phyloP scores from a whole-genome alignment of 2,797 vertebrate species.

The Pseudochirops corinnae region DNA sequence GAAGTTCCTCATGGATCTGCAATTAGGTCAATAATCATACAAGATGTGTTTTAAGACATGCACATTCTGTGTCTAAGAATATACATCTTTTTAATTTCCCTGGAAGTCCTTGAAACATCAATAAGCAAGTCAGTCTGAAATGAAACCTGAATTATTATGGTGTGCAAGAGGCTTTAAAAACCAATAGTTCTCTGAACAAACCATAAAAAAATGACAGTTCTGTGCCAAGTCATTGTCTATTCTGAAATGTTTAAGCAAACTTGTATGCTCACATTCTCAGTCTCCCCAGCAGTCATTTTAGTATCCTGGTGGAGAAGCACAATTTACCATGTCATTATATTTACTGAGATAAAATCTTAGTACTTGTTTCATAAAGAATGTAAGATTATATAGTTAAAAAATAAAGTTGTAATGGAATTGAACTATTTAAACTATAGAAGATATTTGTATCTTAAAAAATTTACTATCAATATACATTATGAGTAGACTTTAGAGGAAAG shows the following conservation, averaged over 20 bases:
- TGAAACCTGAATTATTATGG: slow-evolving; percentile 65
- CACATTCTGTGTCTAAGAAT: slow-evolving; percentile 57
- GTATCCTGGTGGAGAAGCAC: not conserved
- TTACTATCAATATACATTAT: not conserved
- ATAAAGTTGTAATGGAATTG: not conserved
- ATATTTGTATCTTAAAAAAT: not conserved
- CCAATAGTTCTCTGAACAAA: not conserved
- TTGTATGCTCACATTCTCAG: not conserved
- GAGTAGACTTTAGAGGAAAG: not conserved
- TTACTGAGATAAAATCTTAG: slow-evolving; percentile 33
- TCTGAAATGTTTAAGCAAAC: not conserved
- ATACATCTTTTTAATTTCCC: slow-evolving; percentile 45
- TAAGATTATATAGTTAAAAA: not conserved
- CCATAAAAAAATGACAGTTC: not conserved
- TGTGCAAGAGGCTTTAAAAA: slow-evolving; percentile 12
- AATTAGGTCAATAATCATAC: slow-evolving; percentile 58
- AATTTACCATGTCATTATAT: not conserved
- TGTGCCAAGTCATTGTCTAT: not conserved
- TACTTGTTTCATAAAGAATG: not conserved
- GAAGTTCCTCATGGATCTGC: slow-evolving; percentile 68
- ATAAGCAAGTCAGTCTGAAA: slow-evolving; percentile 71
- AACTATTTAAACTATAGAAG: not conserved
- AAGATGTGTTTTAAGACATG: slow-evolving; percentile 50
- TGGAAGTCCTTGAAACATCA: slow-evolving; percentile 77
- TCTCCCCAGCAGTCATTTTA: not conserved